Evolutionary conservation across 2,797 vertebrate genomes (phyloP).

Genomic region (Masticophis lateralis): DNA sequence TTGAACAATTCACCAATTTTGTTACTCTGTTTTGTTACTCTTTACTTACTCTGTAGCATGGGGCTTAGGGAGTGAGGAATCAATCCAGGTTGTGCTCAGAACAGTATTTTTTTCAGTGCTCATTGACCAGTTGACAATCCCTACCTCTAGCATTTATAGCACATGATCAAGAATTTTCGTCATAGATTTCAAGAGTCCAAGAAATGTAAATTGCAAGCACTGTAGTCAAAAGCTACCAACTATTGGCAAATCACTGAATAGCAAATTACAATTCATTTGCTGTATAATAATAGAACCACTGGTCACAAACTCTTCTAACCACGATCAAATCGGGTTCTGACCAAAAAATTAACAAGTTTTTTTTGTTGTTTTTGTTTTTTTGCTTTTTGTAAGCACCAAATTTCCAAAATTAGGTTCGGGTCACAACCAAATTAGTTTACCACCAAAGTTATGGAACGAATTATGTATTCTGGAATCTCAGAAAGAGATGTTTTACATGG

Average conservation of each 20-base stretch:
- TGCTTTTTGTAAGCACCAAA: too few species aligned
- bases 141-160: neutral
- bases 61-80: neutral
- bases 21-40: neutral
- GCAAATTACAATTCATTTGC: neutral
- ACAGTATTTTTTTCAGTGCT: slow-evolving; percentile 1
- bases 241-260: neutral
- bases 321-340: too few species aligned
- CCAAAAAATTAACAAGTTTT: too few species aligned
- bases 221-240: neutral
- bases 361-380: too few species aligned
- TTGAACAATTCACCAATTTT: slow-evolving; percentile 12
- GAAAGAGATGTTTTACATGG: neutral
- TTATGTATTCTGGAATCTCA: neutral
- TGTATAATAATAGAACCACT: neutral
- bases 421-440: too few species aligned
- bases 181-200: neutral
- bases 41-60: neutral
- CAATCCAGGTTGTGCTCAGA: neutral
- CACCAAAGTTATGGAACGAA: too few species aligned
- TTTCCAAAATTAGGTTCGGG: too few species aligned
- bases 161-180: neutral
- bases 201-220: neutral
- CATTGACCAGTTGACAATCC: neutral
- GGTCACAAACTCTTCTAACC: too few species aligned